These are phyloP conservation scores for Nasonovia ribisnigri DNA, from an alignment of 2,888 invertebrate genomes.

Conservation along the genomic window DNA sequence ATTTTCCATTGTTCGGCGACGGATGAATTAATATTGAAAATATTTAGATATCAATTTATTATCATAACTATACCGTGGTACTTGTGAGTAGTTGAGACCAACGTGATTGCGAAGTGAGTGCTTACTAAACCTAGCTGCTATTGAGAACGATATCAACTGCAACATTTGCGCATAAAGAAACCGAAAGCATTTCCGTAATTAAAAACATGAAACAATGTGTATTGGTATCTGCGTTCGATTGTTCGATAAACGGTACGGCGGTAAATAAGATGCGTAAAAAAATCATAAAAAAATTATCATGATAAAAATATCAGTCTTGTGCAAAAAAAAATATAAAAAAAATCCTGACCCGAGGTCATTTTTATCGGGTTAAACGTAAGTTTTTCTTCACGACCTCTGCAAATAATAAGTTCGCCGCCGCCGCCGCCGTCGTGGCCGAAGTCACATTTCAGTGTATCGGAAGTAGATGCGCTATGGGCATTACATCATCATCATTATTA, in stretches of 20 bases:
- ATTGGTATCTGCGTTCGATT: background rate
- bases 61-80: background rate
- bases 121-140: background rate
- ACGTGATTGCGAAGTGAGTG: background rate
- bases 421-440: background rate
- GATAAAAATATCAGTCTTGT: background rate
- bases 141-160: background rate
- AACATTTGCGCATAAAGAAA: background rate
- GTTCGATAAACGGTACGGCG: background rate
- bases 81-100: background rate
- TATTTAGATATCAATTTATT: slow-evolving; percentile 45
- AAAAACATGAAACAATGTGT: background rate
- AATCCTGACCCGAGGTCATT: slow-evolving; percentile 54
- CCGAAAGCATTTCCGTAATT: background rate
- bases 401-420: background rate
- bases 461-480: slow-evolving; percentile 28
- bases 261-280: background rate
- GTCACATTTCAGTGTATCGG: slow-evolving; percentile 21
- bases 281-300: background rate
- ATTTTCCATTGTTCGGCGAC: slow-evolving; percentile 41
- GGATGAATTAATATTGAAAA: slow-evolving; percentile 39
- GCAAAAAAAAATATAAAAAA: background rate
- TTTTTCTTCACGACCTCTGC: slow-evolving; percentile 44
- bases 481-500: slow-evolving; percentile 51
- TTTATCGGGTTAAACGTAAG: slow-evolving; percentile 46